These are phyloP conservation scores for Yponomeuta cagnagella DNA, from an alignment of 2,888 invertebrate species.

Conservation along the genomic window DNA sequence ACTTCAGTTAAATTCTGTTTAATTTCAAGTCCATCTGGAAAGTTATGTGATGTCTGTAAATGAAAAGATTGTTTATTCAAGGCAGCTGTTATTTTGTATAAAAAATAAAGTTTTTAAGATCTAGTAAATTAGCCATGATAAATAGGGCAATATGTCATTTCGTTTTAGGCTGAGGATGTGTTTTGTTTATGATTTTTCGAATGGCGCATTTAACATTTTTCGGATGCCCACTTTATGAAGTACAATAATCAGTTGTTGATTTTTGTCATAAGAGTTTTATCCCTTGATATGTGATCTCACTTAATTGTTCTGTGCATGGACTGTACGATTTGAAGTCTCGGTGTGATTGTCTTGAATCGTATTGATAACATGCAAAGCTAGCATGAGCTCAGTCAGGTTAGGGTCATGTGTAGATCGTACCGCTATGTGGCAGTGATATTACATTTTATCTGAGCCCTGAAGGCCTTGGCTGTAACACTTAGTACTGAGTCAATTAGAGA, in stretches of 20 bases:
- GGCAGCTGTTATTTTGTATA: too few relatives aligned
- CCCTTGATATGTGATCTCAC: conserved; percentile 58
- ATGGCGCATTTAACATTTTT: conserved; percentile 58
- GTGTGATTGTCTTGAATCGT: conserved; percentile 5
- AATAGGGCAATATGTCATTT: conserved; percentile 47
- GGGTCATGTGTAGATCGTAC: background rate
- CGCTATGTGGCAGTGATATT: background rate
- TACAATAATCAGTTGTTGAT: conserved; percentile 63
- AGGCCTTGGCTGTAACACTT: background rate
- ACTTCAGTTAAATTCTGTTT: too few relatives aligned
- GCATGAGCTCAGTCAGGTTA: background rate
- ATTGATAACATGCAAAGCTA: background rate
- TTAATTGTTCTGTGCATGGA: conserved; percentile 42
- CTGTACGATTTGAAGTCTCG: conserved; percentile 7
- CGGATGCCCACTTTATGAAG: conserved; percentile 54
- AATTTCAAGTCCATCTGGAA: too few relatives aligned
- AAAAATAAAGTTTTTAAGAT: too few relatives aligned
- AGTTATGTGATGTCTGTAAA: too few relatives aligned
- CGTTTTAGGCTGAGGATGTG: conserved; percentile 45
- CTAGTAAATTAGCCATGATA: background rate
- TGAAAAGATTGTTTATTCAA: too few relatives aligned
- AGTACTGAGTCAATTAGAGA: conserved; percentile 55
- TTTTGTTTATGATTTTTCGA: conserved; percentile 16
- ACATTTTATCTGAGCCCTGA: background rate
- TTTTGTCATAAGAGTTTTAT: conserved; percentile 57